Conservation (phyloP, 2,888 invertebrate species). For the Augiades crinisus region DNA sequence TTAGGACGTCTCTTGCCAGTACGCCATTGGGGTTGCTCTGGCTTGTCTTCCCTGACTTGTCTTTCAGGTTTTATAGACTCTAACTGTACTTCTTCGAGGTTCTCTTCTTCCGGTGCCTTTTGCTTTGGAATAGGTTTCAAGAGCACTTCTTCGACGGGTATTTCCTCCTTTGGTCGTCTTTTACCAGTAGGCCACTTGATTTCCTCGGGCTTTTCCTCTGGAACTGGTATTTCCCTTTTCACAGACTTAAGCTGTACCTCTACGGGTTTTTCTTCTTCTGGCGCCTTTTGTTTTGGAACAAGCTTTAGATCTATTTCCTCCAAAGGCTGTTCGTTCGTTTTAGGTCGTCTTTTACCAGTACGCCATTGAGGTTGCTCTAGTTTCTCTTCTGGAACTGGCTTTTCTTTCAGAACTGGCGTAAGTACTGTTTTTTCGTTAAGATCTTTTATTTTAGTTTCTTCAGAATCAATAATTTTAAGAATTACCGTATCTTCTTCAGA, state of each 20-base stretch:
- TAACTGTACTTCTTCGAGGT: not conserved
- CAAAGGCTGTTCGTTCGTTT: slow-evolving; percentile 49
- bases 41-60: slow-evolving; percentile 35
- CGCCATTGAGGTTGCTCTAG: slow-evolving; percentile 52
- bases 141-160: slow-evolving; percentile 46
- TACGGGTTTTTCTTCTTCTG: slow-evolving; percentile 43
- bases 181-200: slow-evolving; percentile 49
- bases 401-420: slow-evolving; percentile 49
- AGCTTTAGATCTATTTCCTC: slow-evolving; percentile 66
- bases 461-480: slow-evolving; percentile 59
- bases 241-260: slow-evolving; percentile 45
- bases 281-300: slow-evolving; percentile 41
- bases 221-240: slow-evolving; percentile 36
- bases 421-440: no score
- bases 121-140: slow-evolving; percentile 31
- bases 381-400: slow-evolving; percentile 37
- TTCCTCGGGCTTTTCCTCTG: slow-evolving; percentile 32
- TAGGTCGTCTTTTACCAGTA: slow-evolving; percentile 43
- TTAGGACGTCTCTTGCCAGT: slow-evolving; percentile 52
- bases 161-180: slow-evolving; percentile 54
- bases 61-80: not conserved
- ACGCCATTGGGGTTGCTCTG: slow-evolving; percentile 43
- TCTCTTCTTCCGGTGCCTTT: slow-evolving; percentile 38
- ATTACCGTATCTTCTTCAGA: slow-evolving; percentile 81
- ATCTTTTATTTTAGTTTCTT: no score